phyloP scores from a whole-genome alignment of 2,888 invertebrate species.

The Leptogaster cylindrica region DNA sequence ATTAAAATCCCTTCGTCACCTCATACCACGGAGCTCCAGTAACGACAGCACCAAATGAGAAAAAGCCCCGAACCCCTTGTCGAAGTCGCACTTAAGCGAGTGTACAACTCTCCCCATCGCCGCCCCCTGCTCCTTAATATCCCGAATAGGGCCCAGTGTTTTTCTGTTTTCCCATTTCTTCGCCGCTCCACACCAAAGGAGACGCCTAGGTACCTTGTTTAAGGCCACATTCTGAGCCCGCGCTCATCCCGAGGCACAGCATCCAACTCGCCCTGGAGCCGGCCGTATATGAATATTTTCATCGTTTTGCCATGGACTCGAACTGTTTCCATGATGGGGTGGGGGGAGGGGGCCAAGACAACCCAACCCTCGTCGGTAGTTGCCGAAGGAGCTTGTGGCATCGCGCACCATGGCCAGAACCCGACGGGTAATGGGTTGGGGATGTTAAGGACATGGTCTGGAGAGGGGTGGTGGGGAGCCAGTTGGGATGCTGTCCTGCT shows the following conservation, averaged over 20 bases:
- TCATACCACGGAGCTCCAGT: slow-evolving; percentile 10
- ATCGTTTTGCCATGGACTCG: slow-evolving; percentile 35
- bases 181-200: slow-evolving; percentile 12
- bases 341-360: slow-evolving; percentile 24
- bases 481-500: slow-evolving; percentile 25
- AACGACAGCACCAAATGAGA: slow-evolving; percentile 36
- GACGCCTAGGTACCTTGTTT: slow-evolving; percentile 12
- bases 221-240: not conserved
- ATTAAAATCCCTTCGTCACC: slow-evolving; percentile 41
- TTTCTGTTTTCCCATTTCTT: slow-evolving; percentile 34
- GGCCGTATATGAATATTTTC: slow-evolving; percentile 42
- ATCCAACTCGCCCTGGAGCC: slow-evolving; percentile 17
- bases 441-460: slow-evolving; percentile 30
- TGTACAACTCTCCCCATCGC: slow-evolving; percentile 38
- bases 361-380: slow-evolving; percentile 7
- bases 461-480: not conserved
- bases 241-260: not conserved
- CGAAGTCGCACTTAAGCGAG: slow-evolving; percentile 42
- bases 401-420: slow-evolving; percentile 19
- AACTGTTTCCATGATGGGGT: too few species aligned
- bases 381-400: slow-evolving; percentile 16
- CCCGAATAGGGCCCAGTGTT: slow-evolving; percentile 33
- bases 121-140: too few species aligned
- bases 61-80: slow-evolving; percentile 22
- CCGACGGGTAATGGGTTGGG: slow-evolving; percentile 26